These are phyloP conservation scores for Harlomillsia oculata DNA, from an alignment of 1,140 invertebrate genomes.

Conservation along the genomic window DNA sequence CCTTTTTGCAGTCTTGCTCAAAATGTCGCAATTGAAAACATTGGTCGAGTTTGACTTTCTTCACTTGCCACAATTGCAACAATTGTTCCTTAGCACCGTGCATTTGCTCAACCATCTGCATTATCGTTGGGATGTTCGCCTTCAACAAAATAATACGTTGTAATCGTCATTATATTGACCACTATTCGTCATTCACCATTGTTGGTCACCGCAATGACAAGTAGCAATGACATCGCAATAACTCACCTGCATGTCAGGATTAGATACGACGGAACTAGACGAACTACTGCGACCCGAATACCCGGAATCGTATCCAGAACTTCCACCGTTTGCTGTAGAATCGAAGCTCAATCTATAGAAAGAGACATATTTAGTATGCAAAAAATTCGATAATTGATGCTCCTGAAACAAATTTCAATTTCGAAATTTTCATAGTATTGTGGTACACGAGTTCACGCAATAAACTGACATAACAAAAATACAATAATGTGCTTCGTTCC, in stretches of 20 bases:
- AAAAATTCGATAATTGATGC: not conserved
- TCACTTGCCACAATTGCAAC: slow-evolving; percentile 84
- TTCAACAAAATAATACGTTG: slow-evolving; percentile 39
- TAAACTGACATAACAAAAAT: too few relatives aligned
- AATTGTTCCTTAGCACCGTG: slow-evolving; percentile 80
- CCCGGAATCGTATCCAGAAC: slow-evolving; percentile 46
- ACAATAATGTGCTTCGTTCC: too few relatives aligned
- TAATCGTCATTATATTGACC: not conserved
- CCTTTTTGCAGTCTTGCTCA: slow-evolving; percentile 94
- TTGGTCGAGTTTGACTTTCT: slow-evolving; percentile 85
- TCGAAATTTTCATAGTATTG: too few relatives aligned
- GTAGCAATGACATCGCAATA: not conserved
- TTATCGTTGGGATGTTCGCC: slow-evolving; percentile 53
- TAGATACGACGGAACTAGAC: slow-evolving; percentile 51
- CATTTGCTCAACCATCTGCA: slow-evolving; percentile 69
- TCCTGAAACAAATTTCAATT: not conserved
- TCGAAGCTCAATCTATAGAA: slow-evolving; percentile 40
- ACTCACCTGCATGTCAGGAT: slow-evolving; percentile 54
- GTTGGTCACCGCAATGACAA: not conserved
- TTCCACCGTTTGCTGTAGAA: slow-evolving; percentile 30
- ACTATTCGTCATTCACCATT: not conserved
- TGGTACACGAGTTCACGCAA: too few relatives aligned
- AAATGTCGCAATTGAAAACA: slow-evolving; percentile 89
- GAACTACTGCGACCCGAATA: slow-evolving; percentile 50
- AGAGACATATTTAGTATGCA: too few relatives aligned